phyloP scores from a whole-genome alignment of 2,797 vertebrate species.

The Anguilla anguilla region DNA sequence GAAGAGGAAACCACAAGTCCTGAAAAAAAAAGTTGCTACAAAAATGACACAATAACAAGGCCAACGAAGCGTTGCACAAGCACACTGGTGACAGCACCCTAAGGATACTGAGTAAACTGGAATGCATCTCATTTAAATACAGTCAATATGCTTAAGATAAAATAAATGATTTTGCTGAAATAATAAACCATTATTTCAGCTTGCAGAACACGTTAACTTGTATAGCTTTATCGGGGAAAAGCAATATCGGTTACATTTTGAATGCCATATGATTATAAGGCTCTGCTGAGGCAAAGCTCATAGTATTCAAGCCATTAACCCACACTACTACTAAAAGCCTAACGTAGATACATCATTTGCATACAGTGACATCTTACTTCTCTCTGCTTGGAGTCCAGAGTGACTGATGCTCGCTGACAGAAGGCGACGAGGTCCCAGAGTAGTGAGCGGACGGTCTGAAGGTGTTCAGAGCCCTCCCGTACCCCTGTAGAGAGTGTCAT shows the following conservation, averaged over 20 bases:
- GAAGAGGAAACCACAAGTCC: constrained; percentile 36
- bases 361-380: constrained; percentile 1
- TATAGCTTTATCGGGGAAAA: background rate
- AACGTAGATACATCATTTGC: background rate
- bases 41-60: background rate
- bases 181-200: background rate
- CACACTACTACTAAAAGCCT: background rate
- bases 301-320: background rate
- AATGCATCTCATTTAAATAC: background rate
- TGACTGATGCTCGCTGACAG: constrained; percentile 23
- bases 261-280: background rate
- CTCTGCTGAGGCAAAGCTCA: background rate
- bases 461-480: background rate
- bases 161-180: background rate
- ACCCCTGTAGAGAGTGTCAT: constrained; percentile 6
- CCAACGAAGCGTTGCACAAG: background rate
- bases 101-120: background rate
- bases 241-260: background rate
- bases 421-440: constrained; percentile 24
- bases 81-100: background rate
- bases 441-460: constrained; percentile 3
- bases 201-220: background rate
- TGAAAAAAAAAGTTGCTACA: background rate
- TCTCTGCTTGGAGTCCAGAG: constrained; percentile 26
- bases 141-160: background rate